Evolutionary conservation across 2,888 invertebrate species (phyloP).

Genomic region (Iselma pallidipennis): DNA sequence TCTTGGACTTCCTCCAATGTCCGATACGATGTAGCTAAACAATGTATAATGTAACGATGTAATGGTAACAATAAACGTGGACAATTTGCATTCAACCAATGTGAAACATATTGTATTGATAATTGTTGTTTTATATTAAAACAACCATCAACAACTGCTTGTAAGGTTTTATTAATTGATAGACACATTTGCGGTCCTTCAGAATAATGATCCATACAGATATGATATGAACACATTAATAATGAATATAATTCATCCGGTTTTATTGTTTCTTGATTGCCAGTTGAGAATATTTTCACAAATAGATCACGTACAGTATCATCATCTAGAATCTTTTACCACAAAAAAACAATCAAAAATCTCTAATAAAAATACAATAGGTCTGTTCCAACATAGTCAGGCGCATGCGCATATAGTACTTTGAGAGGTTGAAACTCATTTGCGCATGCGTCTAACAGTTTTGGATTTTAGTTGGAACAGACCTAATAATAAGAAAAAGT

Average conservation of each 20-base stretch:
- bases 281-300: conserved; percentile 63
- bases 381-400: too few species aligned
- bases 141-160: conserved; percentile 76
- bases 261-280: conserved; percentile 59
- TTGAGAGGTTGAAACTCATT: too few species aligned
- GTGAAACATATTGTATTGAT: conserved; percentile 75
- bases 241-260: conserved; percentile 68
- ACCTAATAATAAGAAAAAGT: too few species aligned
- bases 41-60: conserved; percentile 65
- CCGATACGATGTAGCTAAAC: conserved; percentile 63
- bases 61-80: conserved; percentile 75
- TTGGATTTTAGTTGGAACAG: too few species aligned
- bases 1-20: conserved; percentile 49
- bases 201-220: conserved; percentile 79
- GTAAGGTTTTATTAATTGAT: conserved; percentile 71
- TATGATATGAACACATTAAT: conserved; percentile 73
- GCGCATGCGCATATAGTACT: too few species aligned
- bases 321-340: conserved; percentile 57
- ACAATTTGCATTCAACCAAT: conserved; percentile 81
- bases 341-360: too few species aligned
- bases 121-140: conserved; percentile 78
- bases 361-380: too few species aligned
- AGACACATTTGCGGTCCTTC: conserved; percentile 62
- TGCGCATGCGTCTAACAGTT: too few species aligned
- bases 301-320: conserved; percentile 68